Conservation (phyloP, 2,113 vertebrate genomes). For the Chaetodon auriga region DNA sequence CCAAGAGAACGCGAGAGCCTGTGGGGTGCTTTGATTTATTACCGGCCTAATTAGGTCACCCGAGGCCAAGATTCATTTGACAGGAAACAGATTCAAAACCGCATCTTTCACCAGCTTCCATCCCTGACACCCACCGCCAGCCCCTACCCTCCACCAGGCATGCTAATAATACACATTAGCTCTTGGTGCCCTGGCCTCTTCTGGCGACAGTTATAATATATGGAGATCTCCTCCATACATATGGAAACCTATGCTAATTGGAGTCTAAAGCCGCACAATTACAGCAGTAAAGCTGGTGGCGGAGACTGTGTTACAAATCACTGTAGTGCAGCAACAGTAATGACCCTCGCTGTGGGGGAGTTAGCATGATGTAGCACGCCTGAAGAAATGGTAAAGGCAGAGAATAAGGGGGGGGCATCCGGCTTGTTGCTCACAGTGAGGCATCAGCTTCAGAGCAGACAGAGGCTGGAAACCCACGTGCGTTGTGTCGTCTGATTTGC, state of each 20-base stretch:
- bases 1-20: conserved; percentile 52
- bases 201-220: conserved; percentile 38
- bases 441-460: conserved; percentile 13
- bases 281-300: conserved; percentile 56
- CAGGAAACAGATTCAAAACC: conserved; percentile 64
- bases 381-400: conserved; percentile 17
- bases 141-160: neutral
- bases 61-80: conserved; percentile 76
- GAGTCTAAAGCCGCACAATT: conserved; percentile 70
- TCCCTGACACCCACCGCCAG: neutral
- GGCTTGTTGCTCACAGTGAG: conserved; percentile 7
- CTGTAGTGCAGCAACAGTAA: conserved; percentile 36
- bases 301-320: conserved; percentile 64
- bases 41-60: conserved; percentile 79
- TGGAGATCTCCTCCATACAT: conserved; percentile 61
- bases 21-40: conserved; percentile 75
- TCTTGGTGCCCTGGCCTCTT: conserved; percentile 33
- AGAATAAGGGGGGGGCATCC: neutral
- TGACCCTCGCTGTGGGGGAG: conserved; percentile 48
- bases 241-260: conserved; percentile 75
- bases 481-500: conserved; percentile 22
- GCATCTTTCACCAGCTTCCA: conserved; percentile 49
- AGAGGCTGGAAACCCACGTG: neutral
- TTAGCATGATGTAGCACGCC: conserved; percentile 10
- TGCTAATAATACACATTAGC: conserved; percentile 58